Percentiles rank a stretch among this genome's conserved stretches.
phyloP scores from a whole-genome alignment of 2,888 invertebrate genomes.

The Thereva nobilitata region DNA sequence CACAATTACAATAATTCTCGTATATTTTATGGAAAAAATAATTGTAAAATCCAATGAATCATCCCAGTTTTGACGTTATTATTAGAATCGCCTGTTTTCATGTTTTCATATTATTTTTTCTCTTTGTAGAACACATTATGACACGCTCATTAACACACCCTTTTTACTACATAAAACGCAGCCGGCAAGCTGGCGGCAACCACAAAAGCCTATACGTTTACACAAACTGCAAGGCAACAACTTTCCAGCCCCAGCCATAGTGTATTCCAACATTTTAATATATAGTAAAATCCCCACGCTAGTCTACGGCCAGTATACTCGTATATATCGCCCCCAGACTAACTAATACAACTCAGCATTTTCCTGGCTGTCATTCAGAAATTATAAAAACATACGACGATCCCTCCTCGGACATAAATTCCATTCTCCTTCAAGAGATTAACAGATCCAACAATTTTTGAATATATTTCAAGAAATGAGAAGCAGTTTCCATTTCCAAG shows the following conservation, averaged over 20 bases:
- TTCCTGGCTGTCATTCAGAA: constrained; percentile 15
- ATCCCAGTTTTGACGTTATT: no score
- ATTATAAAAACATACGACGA: constrained; percentile 10
- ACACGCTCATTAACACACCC: constrained; percentile 16
- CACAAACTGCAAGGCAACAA: no score
- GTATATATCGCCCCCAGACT: no score
- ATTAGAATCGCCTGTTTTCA: no score
- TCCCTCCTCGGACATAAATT: constrained; percentile 8
- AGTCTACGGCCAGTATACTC: no score
- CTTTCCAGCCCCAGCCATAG: no score
- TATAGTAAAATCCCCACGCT: no score
- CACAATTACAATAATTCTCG: no score
- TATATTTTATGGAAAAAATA: no score
- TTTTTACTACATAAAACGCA: constrained; percentile 1
- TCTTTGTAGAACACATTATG: background rate
- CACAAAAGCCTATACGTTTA: background rate
- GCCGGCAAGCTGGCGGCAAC: background rate
- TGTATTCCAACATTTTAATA: no score
- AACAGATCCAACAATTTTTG: constrained; percentile 6
- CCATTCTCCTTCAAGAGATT: constrained; percentile 6
- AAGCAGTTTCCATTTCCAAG: constrained; percentile 3
- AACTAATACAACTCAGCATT: constrained; percentile 5
- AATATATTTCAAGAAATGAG: constrained; percentile 17
- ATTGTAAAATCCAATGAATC: no score
- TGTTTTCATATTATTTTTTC: no score